These are phyloP conservation scores for Poeciliopsis turrubarensis DNA, from an alignment of 2,113 vertebrate genomes.

Conservation along the genomic window DNA sequence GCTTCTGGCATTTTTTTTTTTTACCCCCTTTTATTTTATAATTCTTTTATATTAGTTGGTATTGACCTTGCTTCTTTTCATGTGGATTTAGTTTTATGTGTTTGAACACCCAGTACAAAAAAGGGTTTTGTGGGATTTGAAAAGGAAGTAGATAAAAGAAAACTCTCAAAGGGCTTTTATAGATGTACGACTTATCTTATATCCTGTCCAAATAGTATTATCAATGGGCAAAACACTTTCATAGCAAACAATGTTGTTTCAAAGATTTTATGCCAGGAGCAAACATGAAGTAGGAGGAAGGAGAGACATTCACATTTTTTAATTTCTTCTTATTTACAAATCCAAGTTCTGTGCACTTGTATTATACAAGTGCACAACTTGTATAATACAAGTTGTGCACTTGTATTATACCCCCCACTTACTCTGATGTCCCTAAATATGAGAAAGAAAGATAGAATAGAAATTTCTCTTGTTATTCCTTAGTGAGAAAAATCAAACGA, in stretches of 20 bases:
- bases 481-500: too few species aligned
- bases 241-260: not conserved
- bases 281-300: not conserved
- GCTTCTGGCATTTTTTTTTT: not conserved
- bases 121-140: not conserved
- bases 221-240: not conserved
- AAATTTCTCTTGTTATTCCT: too few species aligned
- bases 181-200: not conserved
- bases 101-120: not conserved
- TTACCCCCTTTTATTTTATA: not conserved
- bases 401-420: too few species aligned
- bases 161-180: not conserved
- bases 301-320: not conserved
- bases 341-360: too few species aligned
- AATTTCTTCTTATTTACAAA: not conserved
- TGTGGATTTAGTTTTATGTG: constrained; percentile 1
- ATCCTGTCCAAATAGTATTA: not conserved
- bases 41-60: not conserved
- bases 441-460: too few species aligned
- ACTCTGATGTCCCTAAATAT: too few species aligned
- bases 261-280: not conserved
- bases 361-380: too few species aligned
- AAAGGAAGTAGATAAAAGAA: not conserved
- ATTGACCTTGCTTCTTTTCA: not conserved
- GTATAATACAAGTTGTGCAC: too few species aligned